Percentiles rank a stretch among this genome's conserved stretches.
phyloP scores from a whole-genome alignment of 2,888 invertebrate genomes.

The Cataglyphis cursor region DNA sequence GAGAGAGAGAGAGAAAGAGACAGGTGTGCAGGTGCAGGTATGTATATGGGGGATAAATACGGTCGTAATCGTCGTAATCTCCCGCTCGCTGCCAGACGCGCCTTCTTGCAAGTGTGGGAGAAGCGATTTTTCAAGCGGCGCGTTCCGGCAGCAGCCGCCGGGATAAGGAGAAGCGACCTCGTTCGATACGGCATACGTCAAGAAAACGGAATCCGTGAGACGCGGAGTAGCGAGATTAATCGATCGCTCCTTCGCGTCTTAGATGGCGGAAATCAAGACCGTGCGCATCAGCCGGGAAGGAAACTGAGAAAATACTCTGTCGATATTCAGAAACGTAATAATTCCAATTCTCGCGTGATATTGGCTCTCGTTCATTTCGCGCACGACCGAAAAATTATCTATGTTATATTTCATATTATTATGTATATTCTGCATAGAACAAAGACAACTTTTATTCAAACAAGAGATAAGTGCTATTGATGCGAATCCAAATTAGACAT shows the following conservation, averaged over 20 bases:
- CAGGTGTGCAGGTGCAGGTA: neutral
- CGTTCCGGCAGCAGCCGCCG: constrained; percentile 53
- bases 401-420: neutral
- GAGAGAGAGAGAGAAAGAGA: no score
- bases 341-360: constrained; percentile 10
- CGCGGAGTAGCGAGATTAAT: constrained; percentile 39
- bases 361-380: neutral
- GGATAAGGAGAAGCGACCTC: constrained; percentile 37
- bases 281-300: constrained; percentile 18
- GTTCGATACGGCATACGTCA: constrained; percentile 55
- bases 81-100: constrained; percentile 33
- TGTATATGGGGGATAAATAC: constrained; percentile 41
- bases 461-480: neutral
- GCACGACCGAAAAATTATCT: neutral
- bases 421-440: neutral
- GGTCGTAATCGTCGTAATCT: constrained; percentile 54
- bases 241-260: constrained; percentile 29
- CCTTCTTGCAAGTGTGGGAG: constrained; percentile 24
- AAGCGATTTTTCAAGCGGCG: constrained; percentile 43
- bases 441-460: neutral
- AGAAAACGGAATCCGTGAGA: constrained; percentile 20
- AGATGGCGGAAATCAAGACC: constrained; percentile 39
- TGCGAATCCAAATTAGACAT: constrained; percentile 1
- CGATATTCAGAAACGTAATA: neutral
- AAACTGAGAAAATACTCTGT: constrained; percentile 25